Percentiles rank a stretch among this genome's conserved stretches.
Evolutionary conservation across 2,888 invertebrate species (phyloP).

Genomic region (Drosophila niveifrons): DNA sequence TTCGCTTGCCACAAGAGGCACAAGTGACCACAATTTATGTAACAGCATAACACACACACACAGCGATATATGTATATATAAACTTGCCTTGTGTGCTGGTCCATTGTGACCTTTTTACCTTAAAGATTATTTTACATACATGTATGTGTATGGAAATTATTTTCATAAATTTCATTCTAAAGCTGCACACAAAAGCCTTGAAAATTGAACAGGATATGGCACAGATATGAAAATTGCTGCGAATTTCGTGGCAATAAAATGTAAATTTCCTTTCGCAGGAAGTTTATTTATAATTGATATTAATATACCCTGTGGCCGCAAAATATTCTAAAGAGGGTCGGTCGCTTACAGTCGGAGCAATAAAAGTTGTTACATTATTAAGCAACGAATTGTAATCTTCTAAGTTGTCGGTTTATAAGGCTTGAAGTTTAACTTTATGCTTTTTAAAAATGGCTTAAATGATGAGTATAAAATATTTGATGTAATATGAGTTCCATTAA

Average conservation of each 20-base stretch:
- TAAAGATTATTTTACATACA: conserved; percentile 29
- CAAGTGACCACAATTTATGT: conserved; percentile 41
- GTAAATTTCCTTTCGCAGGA: conserved; percentile 37
- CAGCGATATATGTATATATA: too few species aligned
- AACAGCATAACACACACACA: conserved; percentile 13
- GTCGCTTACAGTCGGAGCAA: background rate
- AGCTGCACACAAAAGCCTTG: conserved; percentile 6
- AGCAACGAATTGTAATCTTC: background rate
- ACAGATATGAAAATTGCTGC: conserved; percentile 15
- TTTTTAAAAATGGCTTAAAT: too few species aligned
- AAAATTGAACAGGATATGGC: conserved; percentile 39
- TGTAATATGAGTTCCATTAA: too few species aligned
- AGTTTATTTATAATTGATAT: conserved; percentile 25
- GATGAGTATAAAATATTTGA: too few species aligned
- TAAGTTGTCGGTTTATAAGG: background rate
- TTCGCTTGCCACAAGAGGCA: conserved; percentile 25
- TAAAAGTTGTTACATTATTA: background rate
- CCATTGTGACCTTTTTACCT: conserved; percentile 11
- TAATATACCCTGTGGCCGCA: background rate
- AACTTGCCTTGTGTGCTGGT: background rate
- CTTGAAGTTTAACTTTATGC: too few species aligned
- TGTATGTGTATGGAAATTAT: conserved; percentile 20
- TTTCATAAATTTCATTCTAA: conserved; percentile 27
- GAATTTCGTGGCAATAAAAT: conserved; percentile 30
- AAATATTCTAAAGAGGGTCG: background rate